Percentiles rank a stretch among this genome's conserved stretches.
phyloP scores from a whole-genome alignment of 2,797 vertebrate genomes.

The Coilia nasus region DNA sequence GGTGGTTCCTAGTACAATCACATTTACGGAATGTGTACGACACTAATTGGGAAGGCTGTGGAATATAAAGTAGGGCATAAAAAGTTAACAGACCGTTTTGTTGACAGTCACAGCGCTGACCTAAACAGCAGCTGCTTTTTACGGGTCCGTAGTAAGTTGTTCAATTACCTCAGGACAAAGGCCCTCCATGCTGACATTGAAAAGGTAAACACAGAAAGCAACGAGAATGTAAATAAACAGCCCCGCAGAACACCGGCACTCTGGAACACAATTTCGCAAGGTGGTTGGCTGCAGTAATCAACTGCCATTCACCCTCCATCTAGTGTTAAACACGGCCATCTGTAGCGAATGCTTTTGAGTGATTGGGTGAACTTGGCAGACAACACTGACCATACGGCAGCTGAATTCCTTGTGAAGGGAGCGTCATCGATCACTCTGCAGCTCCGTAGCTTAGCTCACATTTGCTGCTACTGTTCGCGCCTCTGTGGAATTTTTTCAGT shows the following conservation, averaged over 20 bases:
- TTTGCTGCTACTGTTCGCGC: neutral
- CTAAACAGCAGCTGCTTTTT: neutral
- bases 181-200: neutral
- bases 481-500: neutral
- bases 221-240: neutral
- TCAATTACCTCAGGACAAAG: conserved; percentile 6
- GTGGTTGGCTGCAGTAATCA: neutral
- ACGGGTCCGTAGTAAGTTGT: neutral
- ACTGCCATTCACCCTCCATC: conserved; percentile 4
- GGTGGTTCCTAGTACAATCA: neutral
- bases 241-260: neutral
- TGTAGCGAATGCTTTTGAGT: neutral
- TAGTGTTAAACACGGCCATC: conserved; percentile 13
- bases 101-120: neutral
- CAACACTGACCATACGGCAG: neutral
- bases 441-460: neutral
- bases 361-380: conserved; percentile 18
- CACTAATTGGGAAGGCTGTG: neutral
- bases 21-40: neutral
- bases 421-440: neutral
- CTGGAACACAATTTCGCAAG: neutral
- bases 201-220: neutral
- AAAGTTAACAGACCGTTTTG: neutral
- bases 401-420: neutral
- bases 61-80: neutral